Evolutionary conservation across 2,113 vertebrate genomes (phyloP).

Genomic region (Butorides virescens): DNA sequence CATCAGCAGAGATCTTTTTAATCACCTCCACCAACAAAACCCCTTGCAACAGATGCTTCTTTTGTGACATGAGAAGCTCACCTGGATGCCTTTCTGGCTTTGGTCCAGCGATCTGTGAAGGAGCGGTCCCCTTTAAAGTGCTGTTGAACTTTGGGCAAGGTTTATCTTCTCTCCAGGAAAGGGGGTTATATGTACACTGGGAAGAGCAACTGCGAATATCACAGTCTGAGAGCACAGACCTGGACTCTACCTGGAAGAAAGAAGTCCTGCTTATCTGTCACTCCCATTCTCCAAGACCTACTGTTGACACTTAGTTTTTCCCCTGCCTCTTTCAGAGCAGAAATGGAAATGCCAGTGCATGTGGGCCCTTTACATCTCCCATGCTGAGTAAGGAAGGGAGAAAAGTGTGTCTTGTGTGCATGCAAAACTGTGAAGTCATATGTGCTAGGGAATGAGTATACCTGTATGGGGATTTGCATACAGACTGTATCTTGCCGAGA

Average conservation of each 20-base stretch:
- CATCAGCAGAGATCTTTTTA: neutral
- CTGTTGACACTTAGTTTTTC: rapidly evolving
- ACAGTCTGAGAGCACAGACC: rapidly evolving
- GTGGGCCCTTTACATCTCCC: neutral
- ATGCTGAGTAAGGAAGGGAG: neutral
- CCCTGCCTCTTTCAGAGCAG: too few species aligned
- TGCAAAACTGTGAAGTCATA: rapidly evolving
- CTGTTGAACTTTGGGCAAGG: neutral
- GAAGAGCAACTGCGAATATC: rapidly evolving
- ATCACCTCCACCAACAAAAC: neutral
- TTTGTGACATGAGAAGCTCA: neutral
- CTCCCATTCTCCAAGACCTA: rapidly evolving
- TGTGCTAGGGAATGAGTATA: neutral
- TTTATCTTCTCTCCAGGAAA: neutral
- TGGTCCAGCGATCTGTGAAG: neutral
- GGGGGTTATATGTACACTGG: neutral
- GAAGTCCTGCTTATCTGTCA: neutral
- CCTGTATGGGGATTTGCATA: rapidly evolving
- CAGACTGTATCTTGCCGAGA: rapidly evolving
- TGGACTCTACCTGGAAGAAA: neutral
- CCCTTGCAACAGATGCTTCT: neutral
- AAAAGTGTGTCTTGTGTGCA: rapidly evolving
- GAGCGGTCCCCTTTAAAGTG: neutral
- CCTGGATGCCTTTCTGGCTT: neutral
- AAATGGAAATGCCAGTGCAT: neutral